A percentile compares a stretch with the other conserved stretches of the same genome.
Evolutionary conservation across 2,113 vertebrate genomes (phyloP).

Genomic region (Limanda limanda): DNA sequence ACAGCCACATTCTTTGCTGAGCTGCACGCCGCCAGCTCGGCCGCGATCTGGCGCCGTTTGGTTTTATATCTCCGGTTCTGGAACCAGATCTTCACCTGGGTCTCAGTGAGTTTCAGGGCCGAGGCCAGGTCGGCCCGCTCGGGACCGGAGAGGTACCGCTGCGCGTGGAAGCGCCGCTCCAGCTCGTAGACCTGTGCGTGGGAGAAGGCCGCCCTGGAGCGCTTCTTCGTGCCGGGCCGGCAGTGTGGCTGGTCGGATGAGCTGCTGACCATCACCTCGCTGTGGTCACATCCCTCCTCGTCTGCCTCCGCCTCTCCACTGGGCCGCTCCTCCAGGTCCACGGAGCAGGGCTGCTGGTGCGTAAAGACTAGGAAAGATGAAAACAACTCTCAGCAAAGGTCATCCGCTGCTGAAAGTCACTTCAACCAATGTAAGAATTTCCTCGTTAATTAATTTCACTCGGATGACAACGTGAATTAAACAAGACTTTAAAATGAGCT

Average conservation of each 20-base stretch:
- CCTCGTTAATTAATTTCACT: no score
- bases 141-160: slow-evolving; percentile 83
- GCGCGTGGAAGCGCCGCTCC: slow-evolving; percentile 83
- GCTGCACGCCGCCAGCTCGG: slow-evolving; percentile 55
- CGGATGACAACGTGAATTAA: no score
- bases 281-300: slow-evolving; percentile 11
- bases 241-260: slow-evolving; percentile 43
- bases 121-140: slow-evolving; percentile 82
- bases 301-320: not conserved
- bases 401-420: no score
- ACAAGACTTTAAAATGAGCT: no score
- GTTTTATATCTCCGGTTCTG: slow-evolving; percentile 88
- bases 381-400: not conserved
- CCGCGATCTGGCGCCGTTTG: slow-evolving; percentile 80
- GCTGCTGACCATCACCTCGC: slow-evolving; percentile 34
- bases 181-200: slow-evolving; percentile 85
- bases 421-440: no score
- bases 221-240: slow-evolving; percentile 74
- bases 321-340: not conserved
- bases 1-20: slow-evolving; percentile 80
- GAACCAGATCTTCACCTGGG: slow-evolving; percentile 88
- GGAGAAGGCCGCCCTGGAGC: slow-evolving; percentile 85
- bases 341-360: slow-evolving; percentile 20
- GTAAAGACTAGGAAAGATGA: not conserved
- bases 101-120: slow-evolving; percentile 85